These are phyloP conservation scores for Scomber colias DNA, from an alignment of 2,113 vertebrate species.

Conservation along the genomic window DNA sequence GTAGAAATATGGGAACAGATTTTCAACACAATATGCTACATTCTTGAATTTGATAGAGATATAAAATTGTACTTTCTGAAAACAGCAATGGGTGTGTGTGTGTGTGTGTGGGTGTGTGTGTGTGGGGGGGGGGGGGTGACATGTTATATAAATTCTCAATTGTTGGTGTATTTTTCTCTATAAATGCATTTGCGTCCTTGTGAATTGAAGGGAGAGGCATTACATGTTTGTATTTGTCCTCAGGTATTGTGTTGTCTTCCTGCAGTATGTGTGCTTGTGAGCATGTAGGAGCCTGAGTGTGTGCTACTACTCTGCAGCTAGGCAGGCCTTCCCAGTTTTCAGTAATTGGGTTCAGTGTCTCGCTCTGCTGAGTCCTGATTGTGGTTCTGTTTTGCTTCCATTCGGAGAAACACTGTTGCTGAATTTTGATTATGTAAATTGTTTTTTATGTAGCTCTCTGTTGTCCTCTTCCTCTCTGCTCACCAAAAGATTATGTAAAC, in stretches of 20 bases:
- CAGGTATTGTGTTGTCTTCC: background rate
- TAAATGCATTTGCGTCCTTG: background rate
- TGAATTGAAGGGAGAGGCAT: background rate
- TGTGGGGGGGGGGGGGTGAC: background rate
- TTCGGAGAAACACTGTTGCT: slow-evolving; percentile 26
- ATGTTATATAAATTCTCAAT: background rate
- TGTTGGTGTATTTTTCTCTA: background rate
- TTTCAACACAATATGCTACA: background rate
- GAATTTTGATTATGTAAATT: slow-evolving; percentile 71
- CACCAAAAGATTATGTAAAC: slow-evolving; percentile 8
- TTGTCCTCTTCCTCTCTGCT: slow-evolving; percentile 2
- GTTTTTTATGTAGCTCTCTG: slow-evolving; percentile 37
- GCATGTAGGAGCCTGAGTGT: background rate
- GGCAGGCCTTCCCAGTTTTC: slow-evolving; percentile 44
- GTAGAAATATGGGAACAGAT: background rate
- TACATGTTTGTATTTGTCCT: background rate
- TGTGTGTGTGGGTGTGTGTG: too few relatives aligned
- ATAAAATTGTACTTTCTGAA: too few relatives aligned
- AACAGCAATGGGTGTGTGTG: too few relatives aligned
- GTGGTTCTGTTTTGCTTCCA: slow-evolving; percentile 60
- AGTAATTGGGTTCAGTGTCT: slow-evolving; percentile 72
- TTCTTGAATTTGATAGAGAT: background rate
- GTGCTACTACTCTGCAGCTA: slow-evolving; percentile 7
- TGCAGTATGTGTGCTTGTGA: slow-evolving; percentile 11
- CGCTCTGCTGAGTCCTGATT: slow-evolving; percentile 65